phyloP scores from a whole-genome alignment of 2,113 vertebrate genomes.

The Albula goreensis region DNA sequence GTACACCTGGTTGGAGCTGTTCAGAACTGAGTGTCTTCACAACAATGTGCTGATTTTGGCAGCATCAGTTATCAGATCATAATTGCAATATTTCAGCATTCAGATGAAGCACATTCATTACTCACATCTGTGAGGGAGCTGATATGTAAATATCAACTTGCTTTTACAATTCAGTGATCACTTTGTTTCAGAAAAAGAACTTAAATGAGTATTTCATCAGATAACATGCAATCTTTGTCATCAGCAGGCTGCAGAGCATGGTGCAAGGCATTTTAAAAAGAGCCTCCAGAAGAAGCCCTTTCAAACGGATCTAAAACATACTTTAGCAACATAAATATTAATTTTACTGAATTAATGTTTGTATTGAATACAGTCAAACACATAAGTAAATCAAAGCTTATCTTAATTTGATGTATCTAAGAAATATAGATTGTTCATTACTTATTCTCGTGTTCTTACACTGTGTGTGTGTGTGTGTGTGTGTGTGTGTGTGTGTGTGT shows the following conservation, averaged over 20 bases:
- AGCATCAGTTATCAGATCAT: not conserved
- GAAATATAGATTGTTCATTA: not conserved
- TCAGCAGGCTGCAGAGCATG: not conserved
- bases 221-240: not conserved
- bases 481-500: too few relatives aligned
- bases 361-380: constrained; percentile 27
- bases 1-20: not conserved
- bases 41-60: not conserved
- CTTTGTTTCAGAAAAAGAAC: not conserved
- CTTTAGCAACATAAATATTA: too few relatives aligned
- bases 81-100: not conserved
- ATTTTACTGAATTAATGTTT: not conserved
- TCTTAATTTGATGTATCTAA: not conserved
- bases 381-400: constrained; percentile 60
- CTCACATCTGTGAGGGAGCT: not conserved
- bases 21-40: not conserved
- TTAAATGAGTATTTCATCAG: not conserved
- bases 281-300: not conserved
- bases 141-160: not conserved
- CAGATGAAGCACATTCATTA: not conserved
- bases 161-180: not conserved
- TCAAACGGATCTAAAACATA: too few relatives aligned
- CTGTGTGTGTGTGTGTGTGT: too few relatives aligned
- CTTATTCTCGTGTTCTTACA: not conserved
- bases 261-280: not conserved